phyloP scores from a whole-genome alignment of 1,140 invertebrate species.

The Caenorhabditis tropicalis region DNA sequence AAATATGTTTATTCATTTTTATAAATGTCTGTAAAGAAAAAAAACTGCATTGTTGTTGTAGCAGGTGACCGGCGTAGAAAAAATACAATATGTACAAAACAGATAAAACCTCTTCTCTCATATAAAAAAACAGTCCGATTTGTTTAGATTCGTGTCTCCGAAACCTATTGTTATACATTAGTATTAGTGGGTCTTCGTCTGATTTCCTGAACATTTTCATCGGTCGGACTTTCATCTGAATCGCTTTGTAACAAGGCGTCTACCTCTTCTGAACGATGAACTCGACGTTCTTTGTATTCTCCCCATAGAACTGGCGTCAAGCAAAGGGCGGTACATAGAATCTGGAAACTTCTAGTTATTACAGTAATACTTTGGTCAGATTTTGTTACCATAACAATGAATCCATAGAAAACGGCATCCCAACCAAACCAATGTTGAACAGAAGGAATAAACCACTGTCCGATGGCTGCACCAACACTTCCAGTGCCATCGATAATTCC shows the following conservation, averaged over 20 bases:
- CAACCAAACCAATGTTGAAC: constrained; percentile 73
- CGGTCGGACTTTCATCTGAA: constrained; percentile 12
- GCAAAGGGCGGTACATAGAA: constrained; percentile 3
- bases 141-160: not conserved
- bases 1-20: constrained; percentile 1
- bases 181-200: constrained; percentile 32
- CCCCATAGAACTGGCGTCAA: not conserved
- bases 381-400: constrained; percentile 73
- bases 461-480: constrained; percentile 74
- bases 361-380: too few relatives aligned
- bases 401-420: constrained; percentile 74
- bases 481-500: constrained; percentile 75
- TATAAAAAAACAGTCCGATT: not conserved
- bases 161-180: not conserved
- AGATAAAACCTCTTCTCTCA: not conserved
- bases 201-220: constrained; percentile 18
- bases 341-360: not conserved
- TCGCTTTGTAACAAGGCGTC: not conserved
- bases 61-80: not conserved
- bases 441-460: constrained; percentile 73
- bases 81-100: not conserved
- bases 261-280: constrained; percentile 17
- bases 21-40: not conserved
- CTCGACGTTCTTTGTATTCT: not conserved
- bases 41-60: not conserved